Percentiles rank a stretch among this genome's conserved stretches.
These are phyloP conservation scores for Melanotaenia boesemani DNA, from an alignment of 2,797 vertebrate species.

Conservation along the genomic window DNA sequence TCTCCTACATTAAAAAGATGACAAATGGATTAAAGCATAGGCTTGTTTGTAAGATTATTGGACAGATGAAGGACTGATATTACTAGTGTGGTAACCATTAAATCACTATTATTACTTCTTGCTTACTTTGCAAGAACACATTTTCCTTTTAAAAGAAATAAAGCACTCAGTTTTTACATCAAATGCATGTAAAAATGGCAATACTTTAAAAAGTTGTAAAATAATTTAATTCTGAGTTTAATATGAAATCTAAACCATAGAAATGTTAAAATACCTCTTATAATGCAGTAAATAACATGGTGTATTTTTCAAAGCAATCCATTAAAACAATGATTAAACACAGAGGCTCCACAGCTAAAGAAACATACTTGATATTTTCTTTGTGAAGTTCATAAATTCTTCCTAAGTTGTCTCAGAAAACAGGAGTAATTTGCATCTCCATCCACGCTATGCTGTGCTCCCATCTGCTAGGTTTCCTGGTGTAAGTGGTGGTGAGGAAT, in stretches of 20 bases:
- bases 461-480: constrained; percentile 34
- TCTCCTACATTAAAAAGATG: not conserved
- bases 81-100: not conserved
- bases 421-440: constrained; percentile 1
- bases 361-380: not conserved
- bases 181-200: not conserved
- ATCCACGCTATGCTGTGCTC: not conserved
- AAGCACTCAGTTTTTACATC: not conserved
- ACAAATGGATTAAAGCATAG: not conserved
- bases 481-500: constrained; percentile 25
- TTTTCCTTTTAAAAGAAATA: not conserved
- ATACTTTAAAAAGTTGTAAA: no score
- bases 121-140: not conserved
- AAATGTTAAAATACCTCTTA: not conserved
- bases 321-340: not conserved
- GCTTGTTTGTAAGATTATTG: not conserved
- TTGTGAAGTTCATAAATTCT: not conserved
- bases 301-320: no score
- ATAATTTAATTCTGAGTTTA: no score
- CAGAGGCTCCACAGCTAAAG: not conserved
- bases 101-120: not conserved
- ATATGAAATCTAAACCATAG: not conserved
- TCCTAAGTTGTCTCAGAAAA: constrained; percentile 10
- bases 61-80: not conserved
- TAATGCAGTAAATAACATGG: not conserved